phyloP scores from a whole-genome alignment of 2,113 vertebrate genomes.

The Gobius niger region DNA sequence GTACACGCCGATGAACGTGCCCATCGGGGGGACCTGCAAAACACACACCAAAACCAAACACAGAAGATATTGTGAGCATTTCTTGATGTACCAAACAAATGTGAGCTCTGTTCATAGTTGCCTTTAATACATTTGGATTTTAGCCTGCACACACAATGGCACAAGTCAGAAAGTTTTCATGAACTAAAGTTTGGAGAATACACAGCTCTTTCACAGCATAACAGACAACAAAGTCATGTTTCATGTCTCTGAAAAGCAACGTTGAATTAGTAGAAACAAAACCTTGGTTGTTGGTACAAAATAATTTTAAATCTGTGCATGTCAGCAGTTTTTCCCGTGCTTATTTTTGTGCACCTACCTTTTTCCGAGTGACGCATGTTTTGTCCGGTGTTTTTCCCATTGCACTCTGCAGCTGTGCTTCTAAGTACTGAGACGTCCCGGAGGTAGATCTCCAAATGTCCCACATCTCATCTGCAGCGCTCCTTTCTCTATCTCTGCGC shows the following conservation, averaged over 20 bases:
- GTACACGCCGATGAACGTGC: slow-evolving; percentile 96
- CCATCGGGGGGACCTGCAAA: slow-evolving; percentile 87
- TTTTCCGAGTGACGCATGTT: slow-evolving; percentile 32
- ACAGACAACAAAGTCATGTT: neutral
- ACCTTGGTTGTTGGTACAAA: neutral
- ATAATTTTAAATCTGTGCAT: neutral
- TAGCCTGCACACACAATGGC: neutral
- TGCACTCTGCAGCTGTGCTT: slow-evolving; percentile 23
- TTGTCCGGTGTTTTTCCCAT: slow-evolving; percentile 28
- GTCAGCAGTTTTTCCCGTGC: neutral
- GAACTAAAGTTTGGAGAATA: neutral
- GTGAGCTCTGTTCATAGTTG: no score
- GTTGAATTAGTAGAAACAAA: neutral
- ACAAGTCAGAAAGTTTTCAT: neutral
- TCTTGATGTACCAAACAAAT: neutral
- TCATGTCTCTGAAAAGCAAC: neutral
- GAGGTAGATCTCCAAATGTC: slow-evolving; percentile 47
- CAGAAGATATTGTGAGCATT: neutral
- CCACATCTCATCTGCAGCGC: slow-evolving; percentile 37
- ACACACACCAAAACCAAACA: neutral
- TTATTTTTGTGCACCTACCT: slow-evolving; percentile 33
- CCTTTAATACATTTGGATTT: neutral
- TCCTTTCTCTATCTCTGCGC: neutral
- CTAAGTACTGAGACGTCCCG: slow-evolving; percentile 27
- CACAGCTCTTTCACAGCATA: neutral